Percentiles rank a stretch among this genome's conserved stretches.
Conservation (phyloP, 2,113 vertebrate genomes). For the Excalfactoria chinensis region DNA sequence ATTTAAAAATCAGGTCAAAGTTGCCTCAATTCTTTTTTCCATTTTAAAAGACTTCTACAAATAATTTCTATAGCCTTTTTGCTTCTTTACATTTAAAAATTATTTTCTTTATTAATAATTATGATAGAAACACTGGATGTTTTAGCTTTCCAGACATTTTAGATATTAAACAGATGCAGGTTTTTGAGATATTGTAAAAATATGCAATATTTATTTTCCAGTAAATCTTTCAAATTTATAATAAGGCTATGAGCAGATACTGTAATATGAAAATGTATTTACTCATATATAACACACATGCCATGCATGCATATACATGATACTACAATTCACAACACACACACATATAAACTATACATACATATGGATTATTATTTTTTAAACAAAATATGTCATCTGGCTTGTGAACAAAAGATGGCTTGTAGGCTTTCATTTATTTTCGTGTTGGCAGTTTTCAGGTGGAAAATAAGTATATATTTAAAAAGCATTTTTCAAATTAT, state of each 20-base stretch:
- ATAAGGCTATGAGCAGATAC: neutral
- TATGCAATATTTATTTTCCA: neutral
- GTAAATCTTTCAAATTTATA: neutral
- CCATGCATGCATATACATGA: fast-evolving
- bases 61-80: conserved; percentile 33
- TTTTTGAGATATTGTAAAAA: neutral
- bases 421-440: conserved; percentile 17
- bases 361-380: neutral
- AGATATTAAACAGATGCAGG: neutral
- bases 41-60: conserved; percentile 59
- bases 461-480: conserved; percentile 3
- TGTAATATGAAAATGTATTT: neutral
- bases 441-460: neutral
- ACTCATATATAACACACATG: neutral
- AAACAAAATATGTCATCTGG: neutral
- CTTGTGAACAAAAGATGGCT: neutral
- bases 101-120: conserved; percentile 36
- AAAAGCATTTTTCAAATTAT: conserved; percentile 28
- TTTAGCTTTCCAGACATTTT: neutral
- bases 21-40: conserved; percentile 69
- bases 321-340: neutral
- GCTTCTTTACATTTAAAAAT: neutral
- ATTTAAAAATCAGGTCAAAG: conserved; percentile 83
- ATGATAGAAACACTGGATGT: neutral
- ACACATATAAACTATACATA: neutral